Base-by-base conservation (phyloP, 2,888 invertebrate species). In the Erannis defoliaria region DNA sequence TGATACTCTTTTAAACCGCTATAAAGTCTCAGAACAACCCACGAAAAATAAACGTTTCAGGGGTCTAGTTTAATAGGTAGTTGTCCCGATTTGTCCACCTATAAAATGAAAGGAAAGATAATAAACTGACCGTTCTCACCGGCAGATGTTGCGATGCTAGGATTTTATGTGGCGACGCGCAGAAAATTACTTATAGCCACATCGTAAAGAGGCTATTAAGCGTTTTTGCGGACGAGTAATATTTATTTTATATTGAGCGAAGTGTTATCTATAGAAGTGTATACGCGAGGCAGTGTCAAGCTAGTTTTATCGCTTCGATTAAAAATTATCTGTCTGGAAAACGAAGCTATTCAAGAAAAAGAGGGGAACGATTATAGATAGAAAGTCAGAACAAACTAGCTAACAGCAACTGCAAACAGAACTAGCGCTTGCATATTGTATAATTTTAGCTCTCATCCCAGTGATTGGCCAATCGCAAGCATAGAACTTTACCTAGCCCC, bases 111-210 rank as follows among this genome's bases (percentile, higher is more conserved):
- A 49, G 35, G 42, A 50, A 42, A 49, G 40, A 48, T 49, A 51
- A 29, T 54, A 60, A 49, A 55, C 9, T 35, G 48, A 42, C 40
- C 35, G 16, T 37, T 29, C 29, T 23, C 12, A 23, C n/a, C 38
- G 38, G 18, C 55, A 55, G 29, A 50, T 55, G 55, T 21, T 14
- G 16, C 2, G 43, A 23, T 38, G 21, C 37, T 61, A 38, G 21
- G 14, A 31, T 49, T 50, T 61, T 55, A 61, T 55, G 45, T 29
- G 14, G 49, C 60, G 21, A 42, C 60, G 21, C 26, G 14, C 55
- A 51, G 61, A 38, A 45, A 49, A 60, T 38, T 42, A 55, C 29
- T 31, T 43, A 55, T 60, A 43, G 29, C 49, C 42, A 48, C 21
- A 18, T 42, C n/a, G 43, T 49, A 35, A 43, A 50, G 35, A 26